Evolutionary conservation across 2,888 invertebrate species (phyloP), one percentile per base, ranked within the genome.

Genomic region (Volucella inanis): DNA sequence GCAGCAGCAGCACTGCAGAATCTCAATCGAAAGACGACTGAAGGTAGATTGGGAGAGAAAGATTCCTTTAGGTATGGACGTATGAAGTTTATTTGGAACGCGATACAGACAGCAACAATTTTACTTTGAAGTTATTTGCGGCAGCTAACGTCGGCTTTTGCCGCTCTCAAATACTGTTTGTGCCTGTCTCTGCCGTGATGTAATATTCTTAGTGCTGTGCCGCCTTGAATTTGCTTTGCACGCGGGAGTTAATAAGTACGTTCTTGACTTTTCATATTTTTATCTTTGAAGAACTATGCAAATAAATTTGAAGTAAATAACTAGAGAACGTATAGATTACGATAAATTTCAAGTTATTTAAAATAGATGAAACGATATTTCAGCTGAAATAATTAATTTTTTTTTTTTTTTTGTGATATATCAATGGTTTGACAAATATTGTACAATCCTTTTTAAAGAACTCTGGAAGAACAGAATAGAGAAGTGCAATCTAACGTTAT

Each of bases 11-110:
- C 61, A 52, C 79, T 64, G 15, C 55, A 31, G 31, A 18, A 14
- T 47, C 49, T 47, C 52, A 15, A 41, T 64, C 62, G 67, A 68
- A 62, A 45, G 72, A 57, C 65, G 47, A 43, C 55, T 65, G 59
- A 43, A 75, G 84, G 70, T 84, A 84, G 84, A 84, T 84, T 84
- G 57, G 64, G 43, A 59, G 61, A 80, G 65, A 38, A 70, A 84
- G 79, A 84, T 84, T 84, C 83, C 83, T 74, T 64, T 79, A 79
- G 79, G 79, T 83, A 83, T 74, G 82, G 77, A 83, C 79, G 67
- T 78, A 83, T 78, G 50, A 78, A 72, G 65, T 82, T 82, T 78
- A 78, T 82, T 77, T 78, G 71, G 72, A 79, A 83, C 83, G 83
- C 77, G 65, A 61, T 76, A 65, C 43, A 47, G 79, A 74, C 78